phyloP scores from a whole-genome alignment of 2,888 invertebrate genomes.

The Aromia moschata region DNA sequence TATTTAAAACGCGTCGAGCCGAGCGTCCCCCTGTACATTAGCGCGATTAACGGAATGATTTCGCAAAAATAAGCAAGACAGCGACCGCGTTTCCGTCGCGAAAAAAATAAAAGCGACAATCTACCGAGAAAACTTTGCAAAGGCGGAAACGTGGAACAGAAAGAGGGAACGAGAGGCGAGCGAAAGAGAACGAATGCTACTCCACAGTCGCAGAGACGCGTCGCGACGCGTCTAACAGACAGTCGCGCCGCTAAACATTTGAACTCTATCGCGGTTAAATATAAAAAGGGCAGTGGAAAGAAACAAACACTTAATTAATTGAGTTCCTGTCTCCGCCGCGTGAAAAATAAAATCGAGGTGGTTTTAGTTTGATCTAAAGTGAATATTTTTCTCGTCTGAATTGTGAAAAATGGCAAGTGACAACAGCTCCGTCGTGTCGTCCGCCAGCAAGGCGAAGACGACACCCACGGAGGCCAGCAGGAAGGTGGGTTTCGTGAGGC shows the following conservation, averaged over 20 bases:
- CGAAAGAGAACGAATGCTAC: slow-evolving; percentile 30
- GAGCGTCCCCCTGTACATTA: background rate
- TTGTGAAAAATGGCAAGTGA: slow-evolving; percentile 36
- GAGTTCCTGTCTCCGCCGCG: background rate
- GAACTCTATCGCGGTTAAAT: slow-evolving; percentile 5
- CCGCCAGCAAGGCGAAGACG: slow-evolving; percentile 19
- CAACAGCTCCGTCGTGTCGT: slow-evolving; percentile 35
- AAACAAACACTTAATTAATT: slow-evolving; percentile 9
- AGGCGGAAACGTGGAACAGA: background rate
- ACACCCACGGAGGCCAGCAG: slow-evolving; percentile 25
- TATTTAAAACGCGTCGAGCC: too few relatives aligned
- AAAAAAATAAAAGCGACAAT: slow-evolving; percentile 3
- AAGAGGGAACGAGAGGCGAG: background rate
- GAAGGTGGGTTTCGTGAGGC: slow-evolving; percentile 42
- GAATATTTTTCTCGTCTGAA: too few relatives aligned
- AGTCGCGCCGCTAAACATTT: slow-evolving; percentile 20
- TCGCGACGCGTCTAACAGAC: slow-evolving; percentile 25
- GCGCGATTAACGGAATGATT: background rate
- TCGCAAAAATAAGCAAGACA: background rate
- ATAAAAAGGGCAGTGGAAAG: slow-evolving; percentile 4
- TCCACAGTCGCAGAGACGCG: slow-evolving; percentile 33
- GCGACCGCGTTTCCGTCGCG: background rate
- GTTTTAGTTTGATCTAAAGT: slow-evolving; percentile 2
- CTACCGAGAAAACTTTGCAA: background rate
- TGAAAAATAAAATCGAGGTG: background rate